These are phyloP conservation scores for Ellobius talpinus DNA, from an alignment of 2,113 vertebrate species.

Conservation along the genomic window DNA sequence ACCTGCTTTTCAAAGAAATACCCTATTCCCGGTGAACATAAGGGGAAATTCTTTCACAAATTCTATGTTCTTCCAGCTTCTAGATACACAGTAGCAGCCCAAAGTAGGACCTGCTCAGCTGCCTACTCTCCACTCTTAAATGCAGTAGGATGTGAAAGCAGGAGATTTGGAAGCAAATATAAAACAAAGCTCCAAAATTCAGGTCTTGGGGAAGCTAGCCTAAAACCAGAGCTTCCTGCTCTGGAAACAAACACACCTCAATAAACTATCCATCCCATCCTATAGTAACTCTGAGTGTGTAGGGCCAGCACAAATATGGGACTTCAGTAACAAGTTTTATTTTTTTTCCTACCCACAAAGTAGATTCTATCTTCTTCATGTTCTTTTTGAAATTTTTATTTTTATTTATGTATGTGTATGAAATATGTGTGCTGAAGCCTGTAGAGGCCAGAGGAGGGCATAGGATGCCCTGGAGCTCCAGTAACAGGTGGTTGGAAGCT, in stretches of 20 bases:
- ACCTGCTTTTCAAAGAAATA: conserved; percentile 1
- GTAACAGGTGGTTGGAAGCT: background rate
- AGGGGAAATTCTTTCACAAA: background rate
- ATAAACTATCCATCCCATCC: background rate
- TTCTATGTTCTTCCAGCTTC: background rate
- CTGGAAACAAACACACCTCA: background rate
- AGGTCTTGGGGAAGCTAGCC: background rate
- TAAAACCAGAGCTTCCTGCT: background rate
- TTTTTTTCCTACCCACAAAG: conserved; percentile 22
- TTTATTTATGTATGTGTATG: background rate
- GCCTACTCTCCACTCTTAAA: background rate
- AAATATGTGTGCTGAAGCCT: background rate
- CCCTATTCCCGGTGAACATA: background rate
- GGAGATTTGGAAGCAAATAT: conserved; percentile 9
- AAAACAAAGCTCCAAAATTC: conserved; percentile 5
- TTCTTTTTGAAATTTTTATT: background rate
- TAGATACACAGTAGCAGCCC: background rate
- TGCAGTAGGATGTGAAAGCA: background rate
- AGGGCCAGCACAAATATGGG: background rate
- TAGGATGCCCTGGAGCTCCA: background rate
- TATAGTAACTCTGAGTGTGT: background rate
- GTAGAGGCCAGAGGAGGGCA: background rate
- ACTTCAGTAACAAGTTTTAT: background rate
- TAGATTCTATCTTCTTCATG: background rate
- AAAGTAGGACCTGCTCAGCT: background rate